Percentiles rank a stretch among this genome's conserved stretches.
Evolutionary conservation across 1,140 invertebrate genomes (phyloP).

Genomic region (Drosophila obscura): DNA sequence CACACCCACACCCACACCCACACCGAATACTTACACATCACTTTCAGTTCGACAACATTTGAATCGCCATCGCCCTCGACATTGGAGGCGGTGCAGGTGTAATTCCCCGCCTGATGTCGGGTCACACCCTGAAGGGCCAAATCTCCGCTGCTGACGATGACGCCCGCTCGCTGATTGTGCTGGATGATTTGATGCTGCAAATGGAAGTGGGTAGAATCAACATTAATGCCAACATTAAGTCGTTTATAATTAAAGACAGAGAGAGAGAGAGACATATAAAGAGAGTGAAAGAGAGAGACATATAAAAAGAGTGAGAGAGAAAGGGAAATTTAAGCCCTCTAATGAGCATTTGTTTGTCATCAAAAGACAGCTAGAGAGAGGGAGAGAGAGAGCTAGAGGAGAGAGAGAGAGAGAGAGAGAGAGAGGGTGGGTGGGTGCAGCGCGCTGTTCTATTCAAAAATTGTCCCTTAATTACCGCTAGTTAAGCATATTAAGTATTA

Average conservation of each 20-base stretch:
- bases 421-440: too few relatives aligned
- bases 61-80: conserved; percentile 94
- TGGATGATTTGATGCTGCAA: conserved; percentile 91
- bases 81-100: conserved; percentile 94
- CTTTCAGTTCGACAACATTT: conserved; percentile 90
- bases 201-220: conserved; percentile 3
- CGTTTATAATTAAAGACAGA: conserved; percentile 16
- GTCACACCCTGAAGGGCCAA: conserved; percentile 91
- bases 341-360: conserved; percentile 24
- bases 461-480: conserved; percentile 29
- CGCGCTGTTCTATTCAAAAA: neutral
- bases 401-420: too few relatives aligned
- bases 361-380: too few relatives aligned
- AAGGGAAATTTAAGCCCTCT: conserved; percentile 1
- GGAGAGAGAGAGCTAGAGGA: too few relatives aligned
- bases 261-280: conserved; percentile 15
- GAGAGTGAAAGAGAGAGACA: too few relatives aligned
- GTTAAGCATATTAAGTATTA: conserved; percentile 9
- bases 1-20: too few relatives aligned
- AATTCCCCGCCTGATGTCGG: conserved; percentile 92
- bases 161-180: conserved; percentile 91
- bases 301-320: neutral
- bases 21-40: conserved; percentile 91
- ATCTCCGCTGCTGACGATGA: conserved; percentile 92
- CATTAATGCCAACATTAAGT: conserved; percentile 18